Evolutionary conservation across 1,140 invertebrate species (phyloP).

Genomic region (Leucophenga varia): DNA sequence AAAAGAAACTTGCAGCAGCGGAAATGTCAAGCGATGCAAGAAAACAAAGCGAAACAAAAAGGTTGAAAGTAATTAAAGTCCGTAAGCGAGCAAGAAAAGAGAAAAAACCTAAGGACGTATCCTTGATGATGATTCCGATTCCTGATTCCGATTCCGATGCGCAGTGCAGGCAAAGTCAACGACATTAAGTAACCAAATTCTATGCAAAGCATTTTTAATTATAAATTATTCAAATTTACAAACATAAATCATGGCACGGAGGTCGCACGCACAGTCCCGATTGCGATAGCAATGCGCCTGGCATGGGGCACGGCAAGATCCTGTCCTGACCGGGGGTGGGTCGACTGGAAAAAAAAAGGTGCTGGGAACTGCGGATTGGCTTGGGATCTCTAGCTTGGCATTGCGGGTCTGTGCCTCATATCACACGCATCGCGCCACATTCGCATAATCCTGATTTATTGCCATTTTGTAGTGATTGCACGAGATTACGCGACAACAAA

Average conservation of each 20-base stretch:
- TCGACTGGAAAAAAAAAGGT: conserved; percentile 13
- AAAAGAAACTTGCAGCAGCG: background rate
- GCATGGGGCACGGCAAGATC: conserved; percentile 13
- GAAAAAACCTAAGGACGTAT: conserved; percentile 12
- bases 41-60: conserved; percentile 18
- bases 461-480: conserved; percentile 54
- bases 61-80: conserved; percentile 51
- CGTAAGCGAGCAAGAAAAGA: conserved; percentile 1
- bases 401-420: conserved; percentile 4
- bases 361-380: conserved; percentile 21
- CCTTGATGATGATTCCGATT: no score
- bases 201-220: conserved; percentile 48
- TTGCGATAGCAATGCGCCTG: conserved; percentile 14
- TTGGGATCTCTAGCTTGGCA: conserved; percentile 13
- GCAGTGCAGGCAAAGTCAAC: conserved; percentile 16
- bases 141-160: no score
- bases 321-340: conserved; percentile 18
- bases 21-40: conserved; percentile 13
- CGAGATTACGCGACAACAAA: conserved; percentile 53
- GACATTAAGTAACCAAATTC: conserved; percentile 50
- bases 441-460: conserved; percentile 56
- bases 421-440: conserved; percentile 50
- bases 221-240: conserved; percentile 53
- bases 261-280: conserved; percentile 31
- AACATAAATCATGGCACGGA: conserved; percentile 43